phyloP scores from a whole-genome alignment of 2,113 vertebrate species.

The Cichladusa arquata region DNA sequence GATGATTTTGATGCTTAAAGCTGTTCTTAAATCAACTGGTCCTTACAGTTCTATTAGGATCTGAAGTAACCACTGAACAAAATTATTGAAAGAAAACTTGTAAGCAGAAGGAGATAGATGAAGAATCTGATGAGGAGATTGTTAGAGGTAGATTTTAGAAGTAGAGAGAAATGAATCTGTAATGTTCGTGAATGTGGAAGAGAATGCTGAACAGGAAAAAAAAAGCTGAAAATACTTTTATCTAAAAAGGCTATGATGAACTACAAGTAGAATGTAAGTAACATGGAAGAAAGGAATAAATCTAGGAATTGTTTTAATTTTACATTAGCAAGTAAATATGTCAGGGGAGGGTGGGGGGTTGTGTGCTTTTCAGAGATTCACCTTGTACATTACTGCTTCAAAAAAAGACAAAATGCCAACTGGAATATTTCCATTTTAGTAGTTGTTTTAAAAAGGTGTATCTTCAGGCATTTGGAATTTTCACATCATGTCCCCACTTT shows the following conservation, averaged over 20 bases:
- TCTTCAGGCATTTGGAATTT: not conserved
- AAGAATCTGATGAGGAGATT: not conserved
- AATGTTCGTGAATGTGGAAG: not conserved
- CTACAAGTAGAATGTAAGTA: not conserved
- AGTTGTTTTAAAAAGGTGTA: not conserved
- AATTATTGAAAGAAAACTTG: not conserved
- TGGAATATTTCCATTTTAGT: not conserved
- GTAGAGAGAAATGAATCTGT: not conserved
- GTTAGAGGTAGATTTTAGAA: not conserved
- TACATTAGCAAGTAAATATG: not conserved
- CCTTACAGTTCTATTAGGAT: not conserved
- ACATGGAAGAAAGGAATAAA: not conserved
- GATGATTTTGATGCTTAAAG: not conserved
- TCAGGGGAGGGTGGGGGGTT: fast-evolving
- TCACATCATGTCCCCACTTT: not conserved
- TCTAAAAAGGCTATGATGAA: not conserved
- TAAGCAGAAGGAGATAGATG: not conserved
- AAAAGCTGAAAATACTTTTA: not conserved
- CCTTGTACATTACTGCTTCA: not conserved
- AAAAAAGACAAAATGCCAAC: not conserved
- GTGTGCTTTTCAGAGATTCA: not conserved
- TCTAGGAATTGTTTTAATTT: not conserved
- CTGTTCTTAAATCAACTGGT: not conserved
- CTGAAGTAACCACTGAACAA: not conserved
- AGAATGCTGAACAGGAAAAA: not conserved